These are phyloP conservation scores for Elephantulus edwardii DNA, from an alignment of 2,113 vertebrate species.

Conservation along the genomic window DNA sequence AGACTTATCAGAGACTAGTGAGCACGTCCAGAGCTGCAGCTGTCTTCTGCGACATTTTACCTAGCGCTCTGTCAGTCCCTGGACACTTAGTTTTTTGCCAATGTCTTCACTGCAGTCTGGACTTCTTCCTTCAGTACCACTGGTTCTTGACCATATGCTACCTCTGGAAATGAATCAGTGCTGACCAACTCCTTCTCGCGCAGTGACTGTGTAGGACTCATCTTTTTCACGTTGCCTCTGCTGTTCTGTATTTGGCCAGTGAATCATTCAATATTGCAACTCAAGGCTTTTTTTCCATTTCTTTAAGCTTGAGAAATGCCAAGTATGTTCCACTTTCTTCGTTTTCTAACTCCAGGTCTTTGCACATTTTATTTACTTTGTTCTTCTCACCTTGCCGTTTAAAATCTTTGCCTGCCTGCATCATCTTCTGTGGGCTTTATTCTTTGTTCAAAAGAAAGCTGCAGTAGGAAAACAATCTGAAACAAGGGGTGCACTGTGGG, in stretches of 20 bases:
- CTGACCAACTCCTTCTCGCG: background rate
- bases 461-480: no score
- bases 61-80: background rate
- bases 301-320: background rate
- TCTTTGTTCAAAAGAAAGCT: no score
- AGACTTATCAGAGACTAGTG: background rate
- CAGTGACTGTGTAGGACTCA: background rate
- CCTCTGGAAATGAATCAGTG: background rate
- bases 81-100: background rate
- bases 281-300: background rate
- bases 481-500: no score
- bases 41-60: background rate
- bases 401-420: background rate
- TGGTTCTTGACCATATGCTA: background rate
- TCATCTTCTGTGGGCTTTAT: no score
- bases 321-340: background rate
- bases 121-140: background rate
- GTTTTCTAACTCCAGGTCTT: background rate
- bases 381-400: background rate
- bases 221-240: background rate
- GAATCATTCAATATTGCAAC: background rate
- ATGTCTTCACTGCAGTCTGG: background rate
- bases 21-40: background rate
- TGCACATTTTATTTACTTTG: background rate
- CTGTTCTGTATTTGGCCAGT: no score